Conservation (phyloP, 2,888 invertebrate species). For the Pseudolycoriella hygida region DNA sequence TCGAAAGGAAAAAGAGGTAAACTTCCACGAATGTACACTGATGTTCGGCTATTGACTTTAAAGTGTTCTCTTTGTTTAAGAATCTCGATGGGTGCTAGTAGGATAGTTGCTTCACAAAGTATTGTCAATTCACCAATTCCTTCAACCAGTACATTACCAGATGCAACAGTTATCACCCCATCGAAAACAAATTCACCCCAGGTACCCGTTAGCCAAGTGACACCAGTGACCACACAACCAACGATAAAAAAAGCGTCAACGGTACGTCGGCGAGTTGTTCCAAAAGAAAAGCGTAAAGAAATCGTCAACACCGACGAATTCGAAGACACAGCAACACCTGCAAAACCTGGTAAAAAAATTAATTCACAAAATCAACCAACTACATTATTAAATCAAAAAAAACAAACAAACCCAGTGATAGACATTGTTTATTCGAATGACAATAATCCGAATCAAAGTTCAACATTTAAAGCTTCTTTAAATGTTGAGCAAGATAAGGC, state of each 20-base stretch:
- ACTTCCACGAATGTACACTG: no score
- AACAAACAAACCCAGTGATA: background rate
- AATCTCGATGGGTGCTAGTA: no score
- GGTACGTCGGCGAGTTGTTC: conserved; percentile 3
- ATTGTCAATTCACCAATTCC: no score
- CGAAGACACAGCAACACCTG: background rate
- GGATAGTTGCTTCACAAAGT: no score
- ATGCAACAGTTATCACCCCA: no score
- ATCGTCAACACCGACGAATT: background rate
- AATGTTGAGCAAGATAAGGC: background rate
- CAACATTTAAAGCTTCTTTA: background rate
- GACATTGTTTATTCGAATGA: background rate
- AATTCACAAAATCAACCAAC: conserved; percentile 1
- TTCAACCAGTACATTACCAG: no score
- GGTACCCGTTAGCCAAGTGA: background rate
- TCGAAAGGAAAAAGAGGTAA: conserved; percentile 29
- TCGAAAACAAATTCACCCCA: no score
- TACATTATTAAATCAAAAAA: background rate
- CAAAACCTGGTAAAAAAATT: conserved; percentile 4
- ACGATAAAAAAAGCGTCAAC: conserved; percentile 1
- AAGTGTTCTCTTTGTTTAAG: background rate
- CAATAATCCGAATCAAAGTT: background rate
- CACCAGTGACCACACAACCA: conserved; percentile 1
- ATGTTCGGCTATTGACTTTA: background rate
- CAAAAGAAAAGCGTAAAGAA: conserved; percentile 1